Evolutionary conservation across 2,888 invertebrate species (phyloP), one percentile per base, ranked within the genome.

Genomic region (Byasa hedistus): DNA sequence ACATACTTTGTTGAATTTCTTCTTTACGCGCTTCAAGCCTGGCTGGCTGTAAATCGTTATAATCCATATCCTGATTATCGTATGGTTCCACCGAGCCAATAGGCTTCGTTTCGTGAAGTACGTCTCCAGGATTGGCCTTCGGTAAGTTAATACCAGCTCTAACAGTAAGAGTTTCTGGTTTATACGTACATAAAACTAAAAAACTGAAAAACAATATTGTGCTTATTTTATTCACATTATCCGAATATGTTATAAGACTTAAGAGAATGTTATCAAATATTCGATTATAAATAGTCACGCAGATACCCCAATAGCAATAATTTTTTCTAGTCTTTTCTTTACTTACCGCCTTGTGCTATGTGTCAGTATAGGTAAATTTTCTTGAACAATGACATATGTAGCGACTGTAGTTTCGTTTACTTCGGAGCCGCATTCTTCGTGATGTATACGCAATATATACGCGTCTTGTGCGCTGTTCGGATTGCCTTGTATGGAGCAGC

Each of bases 351-450:
- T 86, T 1, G 96, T 96, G 77, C 96, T 96, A 81, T 96, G 96
- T 0, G 96, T 96, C 54, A 96, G 92, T 76, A 96, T 96, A 5
- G 96, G 96, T 66, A 96, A 86, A 84, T 96, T 96, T 82, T 96
- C 96, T 82, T 96, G 96, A 8, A 96, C 96, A 44, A 96, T 93
- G 36, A 96, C 95, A 79, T 96, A 96, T 0, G 96, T 96, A 55
- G 96, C 95, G 27, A 96, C 96, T 0, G 95, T 95, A 24, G 96
- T 95, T 59, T 95, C 95, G 74, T 96, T 96, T 36, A 96, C 94
- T 75, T 94, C 92, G 57, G 95, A 95, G 57, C 95, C 96, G 77
- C 96, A 96, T 74, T 93, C 93, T 61, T 94, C 93, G 78, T 96
- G 96, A 79, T 95, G 94, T 70, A 96, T 96, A 69, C 95, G 88